Evolutionary conservation across 2,888 invertebrate species (phyloP).

Genomic region (Trilocha varians): DNA sequence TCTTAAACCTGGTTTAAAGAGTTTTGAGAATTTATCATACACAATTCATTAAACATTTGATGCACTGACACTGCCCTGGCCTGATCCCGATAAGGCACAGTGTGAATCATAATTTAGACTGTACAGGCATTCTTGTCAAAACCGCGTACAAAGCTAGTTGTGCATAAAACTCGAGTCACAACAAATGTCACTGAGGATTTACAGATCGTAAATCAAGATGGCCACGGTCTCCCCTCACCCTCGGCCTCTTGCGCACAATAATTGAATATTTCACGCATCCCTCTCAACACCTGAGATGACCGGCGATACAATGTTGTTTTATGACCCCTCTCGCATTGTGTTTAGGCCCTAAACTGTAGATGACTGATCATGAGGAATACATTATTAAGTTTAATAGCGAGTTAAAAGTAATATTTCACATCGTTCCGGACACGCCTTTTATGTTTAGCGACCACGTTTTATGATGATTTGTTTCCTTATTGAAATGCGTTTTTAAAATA

Average conservation of each 20-base stretch:
- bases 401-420: slow-evolving; percentile 70
- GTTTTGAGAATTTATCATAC: too few relatives aligned
- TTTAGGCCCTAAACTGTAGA: slow-evolving; percentile 68
- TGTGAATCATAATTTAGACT: too few relatives aligned
- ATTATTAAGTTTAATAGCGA: slow-evolving; percentile 60
- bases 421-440: slow-evolving; percentile 55
- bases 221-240: slow-evolving; percentile 43
- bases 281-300: slow-evolving; percentile 67
- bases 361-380: slow-evolving; percentile 65
- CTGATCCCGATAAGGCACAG: too few relatives aligned
- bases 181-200: slow-evolving; percentile 70
- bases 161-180: slow-evolving; percentile 42
- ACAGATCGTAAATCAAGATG: slow-evolving; percentile 71
- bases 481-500: slow-evolving; percentile 32
- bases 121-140: too few relatives aligned
- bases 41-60: too few relatives aligned
- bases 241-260: slow-evolving; percentile 50
- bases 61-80: too few relatives aligned
- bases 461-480: slow-evolving; percentile 71
- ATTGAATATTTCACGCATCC: slow-evolving; percentile 70
- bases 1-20: too few relatives aligned
- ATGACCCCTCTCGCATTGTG: slow-evolving; percentile 59
- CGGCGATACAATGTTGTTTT: slow-evolving; percentile 67
- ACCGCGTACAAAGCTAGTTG: slow-evolving; percentile 54
- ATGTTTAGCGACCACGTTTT: slow-evolving; percentile 57